These are phyloP conservation scores for Tridacna gigas DNA, from an alignment of 2,888 invertebrate genomes.

Conservation along the genomic window DNA sequence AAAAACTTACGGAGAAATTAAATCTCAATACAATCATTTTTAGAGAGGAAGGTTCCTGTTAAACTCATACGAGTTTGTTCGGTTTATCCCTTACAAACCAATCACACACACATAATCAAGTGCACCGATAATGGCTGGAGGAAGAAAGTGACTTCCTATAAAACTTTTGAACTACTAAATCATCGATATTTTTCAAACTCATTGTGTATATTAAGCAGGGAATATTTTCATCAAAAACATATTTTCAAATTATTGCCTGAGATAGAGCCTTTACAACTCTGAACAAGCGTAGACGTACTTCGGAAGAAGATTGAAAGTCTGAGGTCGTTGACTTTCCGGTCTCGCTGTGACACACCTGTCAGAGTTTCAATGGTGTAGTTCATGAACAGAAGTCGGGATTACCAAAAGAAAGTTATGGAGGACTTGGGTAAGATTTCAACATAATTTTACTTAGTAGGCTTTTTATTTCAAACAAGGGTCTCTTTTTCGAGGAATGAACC, in stretches of 20 bases:
- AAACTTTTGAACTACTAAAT: neutral
- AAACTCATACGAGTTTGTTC: too few relatives aligned
- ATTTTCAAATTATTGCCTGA: neutral
- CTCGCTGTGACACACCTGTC: constrained; percentile 43
- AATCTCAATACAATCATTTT: too few relatives aligned
- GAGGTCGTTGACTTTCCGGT: constrained; percentile 23
- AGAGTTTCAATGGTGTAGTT: constrained; percentile 40
- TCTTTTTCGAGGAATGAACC: too few relatives aligned
- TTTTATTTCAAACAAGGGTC: too few relatives aligned
- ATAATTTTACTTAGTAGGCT: neutral
- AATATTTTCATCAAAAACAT: neutral
- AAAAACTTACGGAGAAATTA: too few relatives aligned
- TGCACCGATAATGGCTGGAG: neutral
- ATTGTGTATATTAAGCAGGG: too few relatives aligned
- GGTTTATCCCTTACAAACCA: too few relatives aligned
- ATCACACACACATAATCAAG: neutral
- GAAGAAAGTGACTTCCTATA: constrained; percentile 1
- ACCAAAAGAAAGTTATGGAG: constrained; percentile 71
- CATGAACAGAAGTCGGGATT: constrained; percentile 46
- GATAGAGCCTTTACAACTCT: neutral
- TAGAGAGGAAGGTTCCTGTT: too few relatives aligned
- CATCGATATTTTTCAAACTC: neutral
- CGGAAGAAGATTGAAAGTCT: neutral
- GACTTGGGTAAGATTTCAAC: constrained; percentile 65
- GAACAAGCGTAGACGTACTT: neutral